Evolutionary conservation across 2,797 vertebrate species (phyloP), one percentile per base, ranked within the genome.

Genomic region (Arctocebus calabarensis): DNA sequence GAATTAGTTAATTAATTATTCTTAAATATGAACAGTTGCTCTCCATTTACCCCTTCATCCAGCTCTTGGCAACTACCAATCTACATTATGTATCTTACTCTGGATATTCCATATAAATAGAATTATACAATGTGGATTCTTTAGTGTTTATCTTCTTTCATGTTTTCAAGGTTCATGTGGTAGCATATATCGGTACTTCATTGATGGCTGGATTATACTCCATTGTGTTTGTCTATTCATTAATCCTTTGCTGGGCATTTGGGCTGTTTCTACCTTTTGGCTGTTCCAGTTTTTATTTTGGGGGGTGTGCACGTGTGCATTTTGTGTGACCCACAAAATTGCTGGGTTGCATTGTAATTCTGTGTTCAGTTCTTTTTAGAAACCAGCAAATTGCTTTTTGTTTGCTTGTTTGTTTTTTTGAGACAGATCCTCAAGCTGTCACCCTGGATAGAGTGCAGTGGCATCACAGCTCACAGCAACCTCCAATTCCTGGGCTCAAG

Each of bases 201-300:
- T 90, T 95, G 37, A 88, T 57, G 16, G 7, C 34, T 68, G 55
- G 40, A 55, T 37, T 74, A 52, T 78, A 61, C 29, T 52, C 29
- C 11, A 5, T 70, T 70, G 9, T 82, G 32, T 61, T 73, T 75
- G 19, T 77, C 64, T 88, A 19, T 82, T 20, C 27, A n/a, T 91
- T 66, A 11, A 66, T 82, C 71, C 25, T 2, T 84, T 73, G 17
- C 12, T 94, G 71, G 55, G 17, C 45, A 59, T 91, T 66, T 77
- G 45, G n/a, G 11, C 52, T 94, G 0, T 84, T 89, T 91, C 32
- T 22, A 14, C 25, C 45, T 73, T 92, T 83, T 40, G 32, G 14
- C 23, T 71, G 0, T 90, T 90, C 61, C 32, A 43, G 32, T 77
- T 92, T 93, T 94, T 5, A 32, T 86, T 74, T 81, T 93, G 32